Percentiles rank a stretch among this genome's conserved stretches.
phyloP scores from a whole-genome alignment of 92 coral and sea anemone species.

The Epizoanthus illoricatus region DNA sequence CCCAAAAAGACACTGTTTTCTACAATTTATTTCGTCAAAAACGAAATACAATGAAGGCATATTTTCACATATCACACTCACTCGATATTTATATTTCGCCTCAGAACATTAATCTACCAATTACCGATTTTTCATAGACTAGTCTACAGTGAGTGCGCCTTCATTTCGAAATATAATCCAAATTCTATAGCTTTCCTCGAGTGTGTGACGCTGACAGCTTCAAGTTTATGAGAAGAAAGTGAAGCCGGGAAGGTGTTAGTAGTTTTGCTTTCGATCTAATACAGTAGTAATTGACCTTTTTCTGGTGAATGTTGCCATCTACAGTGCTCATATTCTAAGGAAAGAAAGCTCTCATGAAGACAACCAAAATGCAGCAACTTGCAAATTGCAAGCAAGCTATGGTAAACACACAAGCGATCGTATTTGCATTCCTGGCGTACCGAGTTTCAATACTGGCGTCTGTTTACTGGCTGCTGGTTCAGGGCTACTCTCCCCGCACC shows the following conservation, averaged over 20 bases:
- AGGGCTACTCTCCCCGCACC: neutral
- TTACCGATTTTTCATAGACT: neutral
- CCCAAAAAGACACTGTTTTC: neutral
- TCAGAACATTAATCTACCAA: neutral
- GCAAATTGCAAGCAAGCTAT: neutral
- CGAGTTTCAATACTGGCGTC: slow-evolving; percentile 5
- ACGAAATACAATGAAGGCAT: neutral
- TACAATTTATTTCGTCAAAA: neutral
- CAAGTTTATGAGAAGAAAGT: neutral
- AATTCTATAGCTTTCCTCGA: neutral
- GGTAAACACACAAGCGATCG: neutral
- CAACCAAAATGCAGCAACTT: neutral
- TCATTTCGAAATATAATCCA: slow-evolving; percentile 4
- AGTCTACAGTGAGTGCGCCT: neutral
- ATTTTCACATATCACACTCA: neutral
- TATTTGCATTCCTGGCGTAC: slow-evolving; percentile 42
- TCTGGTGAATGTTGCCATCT: neutral
- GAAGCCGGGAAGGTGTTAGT: too few relatives aligned
- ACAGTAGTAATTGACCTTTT: neutral
- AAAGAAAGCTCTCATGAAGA: neutral
- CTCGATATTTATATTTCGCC: neutral
- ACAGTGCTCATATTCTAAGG: neutral
- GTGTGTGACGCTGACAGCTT: neutral
- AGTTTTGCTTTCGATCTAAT: neutral
- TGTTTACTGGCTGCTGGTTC: slow-evolving; percentile 20